Base-by-base conservation (phyloP, 2,113 vertebrate species). In the Dicaeum eximium region DNA sequence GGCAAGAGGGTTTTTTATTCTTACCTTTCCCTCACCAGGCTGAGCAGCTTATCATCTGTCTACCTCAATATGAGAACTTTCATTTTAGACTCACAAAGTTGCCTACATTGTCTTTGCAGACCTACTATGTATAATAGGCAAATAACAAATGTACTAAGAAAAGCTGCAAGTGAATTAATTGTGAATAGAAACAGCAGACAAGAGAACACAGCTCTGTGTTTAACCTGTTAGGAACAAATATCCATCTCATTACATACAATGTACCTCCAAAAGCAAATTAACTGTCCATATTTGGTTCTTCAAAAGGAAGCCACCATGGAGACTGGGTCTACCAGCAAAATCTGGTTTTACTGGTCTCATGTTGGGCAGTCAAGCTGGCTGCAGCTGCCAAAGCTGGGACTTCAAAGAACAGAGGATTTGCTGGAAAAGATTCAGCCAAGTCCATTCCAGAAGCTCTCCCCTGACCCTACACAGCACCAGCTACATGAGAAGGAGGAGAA, bases 261-360 rank as follows among this genome's bases (percentile, higher is more conserved):
- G 61, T 12, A 30, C 77, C 53, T 42, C 48, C 62, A 25, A 89
- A 83, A 72, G 78, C 60, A 90, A 86, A 91, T 93, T 40, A 86
- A 89, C 70, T 79, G 61, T 28, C 90, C 56, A 9, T 91, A 83
- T 96, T 96, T 88, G 54, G 75, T 62, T 62, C 85, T 66, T 91
- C 87, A 92, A 77, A 95, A 86, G 67, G 51, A 94, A 95, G 58
- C 31, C 47, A 54, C 70, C 56, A 47, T 11, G 1, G 74, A 66
- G 87, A 73, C 74, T 1, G 17, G 33, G 54, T n/a, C 90, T 90
- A 95, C 73, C 54, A 74, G 79, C 33, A 82, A 61, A 91, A 66
- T 79, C 95, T 80, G 58, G 93, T 96, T 94, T 88, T 92, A 83
- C 96, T 96, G 87, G 85, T 94, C 94, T 92, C 64, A 22, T 25